Conservation (phyloP, 2,113 vertebrate species). For the Rhegmatorhina hoffmannsi region DNA sequence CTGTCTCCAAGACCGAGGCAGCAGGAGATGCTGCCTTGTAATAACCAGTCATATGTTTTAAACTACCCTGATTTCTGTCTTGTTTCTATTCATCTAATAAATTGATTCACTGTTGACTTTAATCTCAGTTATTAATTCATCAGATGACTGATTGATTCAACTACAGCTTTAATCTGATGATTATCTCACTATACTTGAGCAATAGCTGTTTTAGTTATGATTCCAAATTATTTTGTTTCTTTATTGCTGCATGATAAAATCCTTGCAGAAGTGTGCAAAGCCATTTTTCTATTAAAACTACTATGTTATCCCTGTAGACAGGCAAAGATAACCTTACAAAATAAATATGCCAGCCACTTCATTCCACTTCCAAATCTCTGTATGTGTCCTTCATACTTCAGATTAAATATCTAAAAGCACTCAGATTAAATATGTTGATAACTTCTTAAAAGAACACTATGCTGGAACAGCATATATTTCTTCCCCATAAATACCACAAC, state of each 20-base stretch:
- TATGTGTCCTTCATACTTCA: neutral
- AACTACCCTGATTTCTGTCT: neutral
- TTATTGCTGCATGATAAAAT: neutral
- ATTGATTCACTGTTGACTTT: constrained; percentile 32
- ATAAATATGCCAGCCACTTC: constrained; percentile 17
- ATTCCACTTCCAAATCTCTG: neutral
- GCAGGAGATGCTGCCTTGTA: neutral
- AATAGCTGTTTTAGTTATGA: neutral
- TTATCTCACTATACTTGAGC: neutral
- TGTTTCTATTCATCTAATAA: neutral
- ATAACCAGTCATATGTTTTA: neutral
- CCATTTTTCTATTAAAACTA: constrained; percentile 26
- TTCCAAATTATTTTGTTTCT: neutral
- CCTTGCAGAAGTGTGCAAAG: neutral
- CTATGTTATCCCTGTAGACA: neutral
- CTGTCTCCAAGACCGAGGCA: neutral
- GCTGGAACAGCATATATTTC: neutral
- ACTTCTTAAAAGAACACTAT: neutral
- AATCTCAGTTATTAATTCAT: neutral
- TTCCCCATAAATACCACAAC: neutral
- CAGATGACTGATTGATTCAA: constrained; percentile 27
- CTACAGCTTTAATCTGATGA: neutral
- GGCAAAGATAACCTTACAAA: constrained; percentile 33
- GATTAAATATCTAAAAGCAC: neutral
- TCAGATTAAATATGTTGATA: constrained; percentile 21